These are phyloP conservation scores for Cheilosia vulpina DNA, from an alignment of 2,888 invertebrate genomes.

Conservation along the genomic window DNA sequence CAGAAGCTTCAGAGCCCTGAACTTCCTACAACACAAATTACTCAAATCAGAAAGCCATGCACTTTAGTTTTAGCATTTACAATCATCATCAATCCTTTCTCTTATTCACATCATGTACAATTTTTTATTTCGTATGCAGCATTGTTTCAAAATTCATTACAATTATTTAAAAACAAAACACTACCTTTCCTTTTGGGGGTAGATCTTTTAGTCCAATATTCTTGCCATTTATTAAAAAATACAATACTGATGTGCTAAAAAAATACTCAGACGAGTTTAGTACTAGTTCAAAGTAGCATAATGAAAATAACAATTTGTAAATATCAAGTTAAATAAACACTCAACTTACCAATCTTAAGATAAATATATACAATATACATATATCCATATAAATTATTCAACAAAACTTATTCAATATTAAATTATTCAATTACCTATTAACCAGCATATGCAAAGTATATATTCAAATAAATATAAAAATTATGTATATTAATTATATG, in stretches of 20 bases:
- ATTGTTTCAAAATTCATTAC: not conserved
- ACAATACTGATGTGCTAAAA: conserved; percentile 43
- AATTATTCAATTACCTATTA: conserved; percentile 5
- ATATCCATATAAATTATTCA: not conserved
- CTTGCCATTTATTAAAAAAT: conserved; percentile 21
- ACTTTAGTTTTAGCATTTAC: too few species aligned
- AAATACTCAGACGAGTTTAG: conserved; percentile 1
- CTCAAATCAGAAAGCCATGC: too few species aligned
- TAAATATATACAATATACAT: not conserved
- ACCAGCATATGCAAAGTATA: not conserved
- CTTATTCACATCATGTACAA: not conserved
- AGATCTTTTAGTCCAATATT: conserved; percentile 19
- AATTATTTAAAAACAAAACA: not conserved
- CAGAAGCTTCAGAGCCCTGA: too few species aligned
- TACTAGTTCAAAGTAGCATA: not conserved
- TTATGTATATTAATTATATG: too few species aligned
- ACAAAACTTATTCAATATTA: not conserved
- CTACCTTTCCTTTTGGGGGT: conserved; percentile 5
- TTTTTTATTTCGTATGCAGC: not conserved
- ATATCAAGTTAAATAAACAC: not conserved
- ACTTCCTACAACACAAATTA: too few species aligned
- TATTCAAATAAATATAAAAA: too few species aligned
- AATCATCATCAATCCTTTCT: too few species aligned
- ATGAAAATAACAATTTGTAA: conserved; percentile 25
- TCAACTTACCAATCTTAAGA: not conserved